A percentile compares a stretch with the other conserved stretches of the same genome.
phyloP scores from a whole-genome alignment of 2,113 vertebrate species.

The Aldabrachelys gigantea region DNA sequence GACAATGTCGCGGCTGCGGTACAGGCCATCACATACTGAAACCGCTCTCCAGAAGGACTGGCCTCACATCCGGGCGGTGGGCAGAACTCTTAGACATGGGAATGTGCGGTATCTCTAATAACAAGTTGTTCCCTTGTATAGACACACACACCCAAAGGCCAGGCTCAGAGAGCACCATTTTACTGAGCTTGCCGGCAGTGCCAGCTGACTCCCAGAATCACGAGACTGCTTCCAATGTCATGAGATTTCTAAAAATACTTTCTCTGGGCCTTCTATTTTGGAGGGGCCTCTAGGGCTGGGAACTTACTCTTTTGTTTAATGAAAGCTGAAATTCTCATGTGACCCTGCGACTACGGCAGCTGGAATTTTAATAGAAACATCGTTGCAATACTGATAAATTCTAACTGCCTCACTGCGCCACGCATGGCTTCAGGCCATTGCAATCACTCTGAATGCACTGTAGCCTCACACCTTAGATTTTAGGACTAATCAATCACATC shows the following conservation, averaged over 20 bases:
- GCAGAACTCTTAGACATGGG: background rate
- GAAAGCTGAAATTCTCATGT: background rate
- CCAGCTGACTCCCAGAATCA: background rate
- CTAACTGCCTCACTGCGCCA: background rate
- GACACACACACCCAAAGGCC: background rate
- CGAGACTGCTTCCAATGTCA: background rate
- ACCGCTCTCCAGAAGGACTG: background rate
- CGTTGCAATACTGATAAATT: background rate
- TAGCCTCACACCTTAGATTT: background rate
- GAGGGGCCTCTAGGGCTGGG: background rate
- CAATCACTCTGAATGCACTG: background rate
- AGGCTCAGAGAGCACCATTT: background rate
- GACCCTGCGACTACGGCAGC: background rate
- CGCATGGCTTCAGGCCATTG: fast-evolving
- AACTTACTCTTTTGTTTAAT: background rate
- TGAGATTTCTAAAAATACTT: background rate
- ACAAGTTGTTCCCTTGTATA: background rate
- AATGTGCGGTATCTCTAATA: background rate
- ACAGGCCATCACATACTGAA: background rate
- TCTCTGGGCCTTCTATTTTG: background rate
- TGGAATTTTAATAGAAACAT: background rate
- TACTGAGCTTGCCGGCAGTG: background rate
- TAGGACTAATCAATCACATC: background rate
- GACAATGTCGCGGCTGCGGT: fast-evolving
- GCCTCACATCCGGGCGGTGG: background rate